A percentile compares a stretch with the other conserved stretches of the same genome.
These are phyloP conservation scores for Otocyon megalotis DNA, from an alignment of 2,113 vertebrate genomes.

Conservation along the genomic window DNA sequence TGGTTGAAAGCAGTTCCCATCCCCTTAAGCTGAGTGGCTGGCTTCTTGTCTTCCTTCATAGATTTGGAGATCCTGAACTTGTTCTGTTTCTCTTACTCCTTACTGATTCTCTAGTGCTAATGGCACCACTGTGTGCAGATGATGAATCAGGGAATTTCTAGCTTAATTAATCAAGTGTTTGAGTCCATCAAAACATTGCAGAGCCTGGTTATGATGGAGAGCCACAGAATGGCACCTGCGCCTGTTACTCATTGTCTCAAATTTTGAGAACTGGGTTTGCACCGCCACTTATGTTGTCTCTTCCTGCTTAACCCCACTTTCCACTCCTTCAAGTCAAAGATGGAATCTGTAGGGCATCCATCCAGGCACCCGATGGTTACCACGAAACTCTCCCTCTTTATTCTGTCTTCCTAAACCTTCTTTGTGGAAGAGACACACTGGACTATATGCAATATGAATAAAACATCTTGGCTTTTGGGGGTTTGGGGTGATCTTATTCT, in stretches of 20 bases:
- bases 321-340: neutral
- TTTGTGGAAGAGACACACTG: neutral
- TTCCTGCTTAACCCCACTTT: neutral
- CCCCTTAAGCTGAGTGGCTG: neutral
- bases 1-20: neutral
- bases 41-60: neutral
- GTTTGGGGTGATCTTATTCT: neutral
- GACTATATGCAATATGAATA: neutral
- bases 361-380: neutral
- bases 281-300: neutral
- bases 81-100: neutral
- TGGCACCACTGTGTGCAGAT: neutral
- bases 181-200: neutral
- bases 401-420: neutral
- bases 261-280: neutral
- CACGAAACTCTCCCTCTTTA: neutral
- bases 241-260: neutral
- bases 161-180: neutral
- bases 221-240: neutral
- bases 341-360: neutral
- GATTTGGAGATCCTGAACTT: neutral
- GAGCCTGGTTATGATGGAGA: neutral
- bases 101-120: neutral
- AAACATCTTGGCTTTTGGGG: neutral
- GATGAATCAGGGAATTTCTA: constrained; percentile 21